phyloP scores from a whole-genome alignment of 2,888 invertebrate species.

The Anthophora plumipes region DNA sequence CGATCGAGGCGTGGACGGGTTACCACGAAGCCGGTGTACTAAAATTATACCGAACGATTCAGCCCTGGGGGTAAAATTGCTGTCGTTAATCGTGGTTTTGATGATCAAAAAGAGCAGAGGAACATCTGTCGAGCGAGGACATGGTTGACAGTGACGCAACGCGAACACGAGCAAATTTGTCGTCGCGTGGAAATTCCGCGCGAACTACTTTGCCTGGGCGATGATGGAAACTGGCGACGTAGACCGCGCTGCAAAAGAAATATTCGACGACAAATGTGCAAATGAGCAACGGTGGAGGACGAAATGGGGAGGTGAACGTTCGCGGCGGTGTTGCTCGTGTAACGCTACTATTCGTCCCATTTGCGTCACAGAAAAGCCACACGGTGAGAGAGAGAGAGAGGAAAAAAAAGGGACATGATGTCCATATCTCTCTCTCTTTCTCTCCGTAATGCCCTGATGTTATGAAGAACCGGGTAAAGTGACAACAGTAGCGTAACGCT shows the following conservation, averaged over 20 bases:
- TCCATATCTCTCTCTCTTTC: slow-evolving; percentile 39
- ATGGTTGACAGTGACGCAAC: slow-evolving; percentile 35
- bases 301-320: slow-evolving; percentile 4
- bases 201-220: background rate
- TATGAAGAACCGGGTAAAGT: slow-evolving; percentile 56
- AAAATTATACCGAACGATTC: background rate
- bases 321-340: slow-evolving; percentile 25
- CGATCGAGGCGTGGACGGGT: background rate
- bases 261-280: slow-evolving; percentile 41
- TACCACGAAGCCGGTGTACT: background rate
- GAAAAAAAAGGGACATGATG: slow-evolving; percentile 1
- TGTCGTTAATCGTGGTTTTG: slow-evolving; percentile 10
- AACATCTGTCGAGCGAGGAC: slow-evolving; percentile 14
- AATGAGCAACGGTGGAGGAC: slow-evolving; percentile 26
- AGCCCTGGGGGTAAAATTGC: background rate
- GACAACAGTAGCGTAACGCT: slow-evolving; percentile 62
- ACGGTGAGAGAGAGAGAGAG: slow-evolving; percentile 6
- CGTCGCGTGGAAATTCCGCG: slow-evolving; percentile 31
- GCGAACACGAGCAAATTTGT: slow-evolving; percentile 22
- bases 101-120: slow-evolving; percentile 11
- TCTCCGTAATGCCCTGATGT: slow-evolving; percentile 9
- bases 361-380: slow-evolving; percentile 49
- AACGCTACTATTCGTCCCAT: slow-evolving; percentile 40
- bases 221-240: slow-evolving; percentile 28
- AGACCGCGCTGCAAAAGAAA: slow-evolving; percentile 37